These are phyloP conservation scores for Zalophus californianus DNA, from an alignment of 2,797 vertebrate species.

Conservation along the genomic window DNA sequence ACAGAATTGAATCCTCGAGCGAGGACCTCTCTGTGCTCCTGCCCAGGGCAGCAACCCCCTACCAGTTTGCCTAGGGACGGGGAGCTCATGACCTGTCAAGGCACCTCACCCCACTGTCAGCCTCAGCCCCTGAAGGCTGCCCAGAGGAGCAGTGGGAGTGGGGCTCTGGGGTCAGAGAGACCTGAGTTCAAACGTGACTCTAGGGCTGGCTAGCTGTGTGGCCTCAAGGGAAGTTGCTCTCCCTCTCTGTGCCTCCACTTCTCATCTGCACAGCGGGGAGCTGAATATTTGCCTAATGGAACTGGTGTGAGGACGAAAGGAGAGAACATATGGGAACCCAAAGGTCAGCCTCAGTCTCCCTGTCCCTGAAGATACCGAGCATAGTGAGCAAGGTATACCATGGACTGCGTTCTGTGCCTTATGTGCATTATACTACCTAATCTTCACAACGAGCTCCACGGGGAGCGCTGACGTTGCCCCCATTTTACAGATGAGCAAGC, in stretches of 20 bases:
- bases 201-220: background rate
- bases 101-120: background rate
- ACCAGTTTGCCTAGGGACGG: background rate
- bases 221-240: background rate
- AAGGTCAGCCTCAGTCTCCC: background rate
- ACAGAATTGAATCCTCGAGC: background rate
- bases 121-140: background rate
- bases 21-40: background rate
- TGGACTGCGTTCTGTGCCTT: accelerated
- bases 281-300: background rate
- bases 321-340: background rate
- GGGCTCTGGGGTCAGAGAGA: background rate
- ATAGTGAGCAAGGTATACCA: accelerated
- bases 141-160: background rate
- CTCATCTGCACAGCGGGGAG: background rate
- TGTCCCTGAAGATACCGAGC: accelerated
- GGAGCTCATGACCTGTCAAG: background rate
- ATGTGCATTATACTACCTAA: accelerated
- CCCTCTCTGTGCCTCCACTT: background rate
- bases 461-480: accelerated
- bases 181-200: background rate
- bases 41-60: background rate
- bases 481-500: background rate
- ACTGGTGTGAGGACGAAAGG: background rate
- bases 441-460: accelerated